Conservation (phyloP, 2,797 vertebrate species). For the Vipera latastei region DNA sequence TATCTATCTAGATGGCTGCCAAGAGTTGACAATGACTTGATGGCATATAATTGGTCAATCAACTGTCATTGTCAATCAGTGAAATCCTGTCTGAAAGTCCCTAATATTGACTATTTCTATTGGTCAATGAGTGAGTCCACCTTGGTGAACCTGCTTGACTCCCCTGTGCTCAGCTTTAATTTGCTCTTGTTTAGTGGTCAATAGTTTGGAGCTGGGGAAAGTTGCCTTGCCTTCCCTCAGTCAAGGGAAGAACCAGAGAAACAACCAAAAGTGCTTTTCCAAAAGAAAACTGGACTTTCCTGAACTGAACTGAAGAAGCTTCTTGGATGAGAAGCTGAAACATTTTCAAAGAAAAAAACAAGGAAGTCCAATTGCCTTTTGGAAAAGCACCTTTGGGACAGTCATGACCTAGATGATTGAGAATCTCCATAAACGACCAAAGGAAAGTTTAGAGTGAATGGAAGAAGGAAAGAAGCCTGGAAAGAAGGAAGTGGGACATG, state of each 20-base stretch:
- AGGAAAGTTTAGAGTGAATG: neutral
- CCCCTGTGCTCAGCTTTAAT: neutral
- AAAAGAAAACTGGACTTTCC: neutral
- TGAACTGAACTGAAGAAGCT: neutral
- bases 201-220: neutral
- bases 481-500: neutral
- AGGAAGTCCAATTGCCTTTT: neutral
- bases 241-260: neutral
- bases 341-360: neutral
- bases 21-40: neutral
- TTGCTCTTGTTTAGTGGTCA: neutral
- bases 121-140: neutral
- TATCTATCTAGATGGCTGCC: neutral
- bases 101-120: neutral
- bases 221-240: neutral
- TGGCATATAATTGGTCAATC: neutral
- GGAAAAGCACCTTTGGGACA: neutral
- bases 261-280: neutral
- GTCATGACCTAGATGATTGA: neutral
- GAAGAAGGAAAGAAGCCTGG: neutral
- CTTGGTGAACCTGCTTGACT: neutral
- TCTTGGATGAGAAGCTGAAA: neutral
- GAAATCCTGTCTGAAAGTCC: neutral
- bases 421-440: neutral
- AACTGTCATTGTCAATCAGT: neutral